phyloP scores from a whole-genome alignment of 2,797 vertebrate genomes.

The Sebastiscus tertius region DNA sequence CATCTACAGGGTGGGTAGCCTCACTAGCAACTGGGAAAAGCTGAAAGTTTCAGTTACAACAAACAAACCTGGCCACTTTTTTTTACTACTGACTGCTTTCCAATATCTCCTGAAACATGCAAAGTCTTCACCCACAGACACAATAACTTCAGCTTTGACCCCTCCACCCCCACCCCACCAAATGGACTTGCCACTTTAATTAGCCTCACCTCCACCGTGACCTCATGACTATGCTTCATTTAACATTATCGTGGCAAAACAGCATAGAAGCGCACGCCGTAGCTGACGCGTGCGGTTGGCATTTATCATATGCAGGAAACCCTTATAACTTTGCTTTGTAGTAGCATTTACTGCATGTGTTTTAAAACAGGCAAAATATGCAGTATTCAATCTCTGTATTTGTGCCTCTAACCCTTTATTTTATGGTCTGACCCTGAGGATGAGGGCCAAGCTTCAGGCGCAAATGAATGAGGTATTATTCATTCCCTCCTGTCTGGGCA shows the following conservation, averaged over 20 bases:
- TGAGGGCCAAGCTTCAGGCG: constrained; percentile 67
- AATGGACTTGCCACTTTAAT: constrained; percentile 62
- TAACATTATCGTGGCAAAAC: constrained; percentile 47
- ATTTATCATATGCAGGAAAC: constrained; percentile 35
- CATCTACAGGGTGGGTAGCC: constrained; percentile 93
- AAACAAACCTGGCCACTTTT: neutral
- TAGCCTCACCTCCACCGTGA: constrained; percentile 67
- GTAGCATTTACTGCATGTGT: constrained; percentile 1
- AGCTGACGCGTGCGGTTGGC: neutral
- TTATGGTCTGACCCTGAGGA: constrained; percentile 70
- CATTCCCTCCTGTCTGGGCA: constrained; percentile 84
- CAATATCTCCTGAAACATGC: constrained; percentile 5
- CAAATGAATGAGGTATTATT: constrained; percentile 81
- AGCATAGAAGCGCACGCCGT: neutral
- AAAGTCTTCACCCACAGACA: constrained; percentile 6
- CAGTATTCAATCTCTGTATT: constrained; percentile 36
- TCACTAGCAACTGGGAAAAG: neutral
- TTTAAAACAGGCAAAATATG: constrained; percentile 46
- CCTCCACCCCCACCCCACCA: constrained; percentile 10
- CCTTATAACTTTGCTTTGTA: neutral
- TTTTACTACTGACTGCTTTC: neutral
- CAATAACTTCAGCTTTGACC: constrained; percentile 34
- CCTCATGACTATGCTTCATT: constrained; percentile 64
- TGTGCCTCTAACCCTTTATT: constrained; percentile 51
- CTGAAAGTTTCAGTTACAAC: neutral